Conservation (phyloP, 1,140 invertebrate species). For the Mesaphorura yosii region DNA sequence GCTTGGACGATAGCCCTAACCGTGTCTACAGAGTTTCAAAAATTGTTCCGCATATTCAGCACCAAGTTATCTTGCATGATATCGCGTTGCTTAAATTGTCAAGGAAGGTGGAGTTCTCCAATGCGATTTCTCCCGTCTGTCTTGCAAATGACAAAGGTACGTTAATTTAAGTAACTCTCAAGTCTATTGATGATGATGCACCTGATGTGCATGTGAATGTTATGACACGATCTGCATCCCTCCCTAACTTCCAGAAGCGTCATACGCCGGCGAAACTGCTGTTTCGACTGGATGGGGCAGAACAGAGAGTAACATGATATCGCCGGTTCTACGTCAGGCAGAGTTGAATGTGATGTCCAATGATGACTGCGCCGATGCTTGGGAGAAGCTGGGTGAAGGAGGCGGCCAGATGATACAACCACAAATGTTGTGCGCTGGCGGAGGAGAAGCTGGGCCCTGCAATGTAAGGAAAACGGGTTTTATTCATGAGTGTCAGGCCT, state of each 20-base stretch:
- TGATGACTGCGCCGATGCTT: conserved; percentile 9
- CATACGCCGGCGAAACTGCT: conserved; percentile 9
- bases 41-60: conserved; percentile 21
- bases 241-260: conserved; percentile 2
- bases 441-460: conserved; percentile 21
- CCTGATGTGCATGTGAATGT: too few relatives aligned
- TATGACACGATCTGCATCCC: too few relatives aligned
- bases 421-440: conserved; percentile 16
- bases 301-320: conserved; percentile 20
- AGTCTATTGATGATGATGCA: too few relatives aligned
- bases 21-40: conserved; percentile 9
- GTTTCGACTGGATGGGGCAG: conserved; percentile 25
- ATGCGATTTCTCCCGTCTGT: conserved; percentile 18
- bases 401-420: conserved; percentile 14
- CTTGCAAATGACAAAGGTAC: conserved; percentile 9
- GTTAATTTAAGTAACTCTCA: too few relatives aligned
- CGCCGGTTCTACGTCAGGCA: conserved; percentile 20
- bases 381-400: conserved; percentile 14
- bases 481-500: background rate
- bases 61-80: conserved; percentile 11
- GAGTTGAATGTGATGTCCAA: conserved; percentile 10
- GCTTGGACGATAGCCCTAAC: conserved; percentile 12
- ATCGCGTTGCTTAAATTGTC: conserved; percentile 22
- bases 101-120: conserved; percentile 5
- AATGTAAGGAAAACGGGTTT: conserved; percentile 14